Evolutionary conservation across 1,140 invertebrate genomes (phyloP).

Genomic region (Daktulosphaira vitifoliae): DNA sequence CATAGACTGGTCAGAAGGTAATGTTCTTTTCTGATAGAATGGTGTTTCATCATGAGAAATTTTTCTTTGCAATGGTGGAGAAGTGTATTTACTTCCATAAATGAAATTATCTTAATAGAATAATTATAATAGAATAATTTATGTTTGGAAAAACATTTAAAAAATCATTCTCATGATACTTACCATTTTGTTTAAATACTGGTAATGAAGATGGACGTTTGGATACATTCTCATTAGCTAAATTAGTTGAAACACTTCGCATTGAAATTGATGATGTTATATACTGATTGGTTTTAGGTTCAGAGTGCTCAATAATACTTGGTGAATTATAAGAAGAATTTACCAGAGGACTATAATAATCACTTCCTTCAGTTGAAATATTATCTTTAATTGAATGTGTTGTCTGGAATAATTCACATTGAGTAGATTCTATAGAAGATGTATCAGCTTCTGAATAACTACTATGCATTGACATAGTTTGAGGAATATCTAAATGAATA

Average conservation of each 20-base stretch:
- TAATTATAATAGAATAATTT: neutral
- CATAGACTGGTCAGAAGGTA: neutral
- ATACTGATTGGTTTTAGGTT: neutral
- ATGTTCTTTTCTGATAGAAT: neutral
- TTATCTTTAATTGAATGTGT: neutral
- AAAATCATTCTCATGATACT: too few relatives aligned
- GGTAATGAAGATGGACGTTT: slow-evolving; percentile 17
- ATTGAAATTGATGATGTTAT: slow-evolving; percentile 19
- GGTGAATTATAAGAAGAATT: neutral
- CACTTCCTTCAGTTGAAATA: neutral
- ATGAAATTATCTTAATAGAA: slow-evolving; percentile 11
- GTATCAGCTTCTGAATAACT: slow-evolving; percentile 17
- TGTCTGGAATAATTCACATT: slow-evolving; percentile 1
- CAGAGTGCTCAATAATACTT: neutral
- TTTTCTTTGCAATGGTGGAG: slow-evolving; percentile 12
- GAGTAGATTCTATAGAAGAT: slow-evolving; percentile 2
- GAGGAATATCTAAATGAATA: neutral
- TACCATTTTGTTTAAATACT: slow-evolving; percentile 20
- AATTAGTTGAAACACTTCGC: slow-evolving; percentile 4
- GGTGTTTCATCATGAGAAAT: neutral
- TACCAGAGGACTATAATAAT: neutral
- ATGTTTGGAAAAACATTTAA: neutral
- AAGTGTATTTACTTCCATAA: slow-evolving; percentile 4
- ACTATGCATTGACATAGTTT: slow-evolving; percentile 27
- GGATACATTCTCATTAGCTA: neutral